These are phyloP conservation scores for Diogma glabrata DNA, from an alignment of 2,888 invertebrate species.

Conservation along the genomic window DNA sequence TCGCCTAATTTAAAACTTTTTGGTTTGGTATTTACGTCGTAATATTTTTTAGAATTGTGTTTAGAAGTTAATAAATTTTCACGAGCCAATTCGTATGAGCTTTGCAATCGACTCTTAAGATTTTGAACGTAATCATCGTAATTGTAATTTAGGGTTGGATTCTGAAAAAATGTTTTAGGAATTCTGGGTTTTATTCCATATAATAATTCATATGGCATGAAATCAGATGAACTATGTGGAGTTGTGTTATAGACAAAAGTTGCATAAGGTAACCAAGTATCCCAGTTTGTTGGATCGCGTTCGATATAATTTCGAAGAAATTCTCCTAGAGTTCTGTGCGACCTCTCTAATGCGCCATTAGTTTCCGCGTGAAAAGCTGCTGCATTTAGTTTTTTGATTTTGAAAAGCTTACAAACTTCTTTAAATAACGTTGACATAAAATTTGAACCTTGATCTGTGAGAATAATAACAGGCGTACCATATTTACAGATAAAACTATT, in stretches of 20 bases:
- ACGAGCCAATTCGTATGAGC: background rate
- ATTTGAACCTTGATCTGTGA: slow-evolving; percentile 1
- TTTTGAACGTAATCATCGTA: slow-evolving; percentile 20
- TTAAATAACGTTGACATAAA: too few species aligned
- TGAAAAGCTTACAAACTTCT: too few species aligned
- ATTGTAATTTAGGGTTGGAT: slow-evolving; percentile 17
- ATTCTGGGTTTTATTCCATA: slow-evolving; percentile 27
- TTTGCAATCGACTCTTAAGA: background rate
- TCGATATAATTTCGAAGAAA: slow-evolving; percentile 25
- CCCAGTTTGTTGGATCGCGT: slow-evolving; percentile 23
- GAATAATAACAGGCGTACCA: background rate
- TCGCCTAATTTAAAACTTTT: background rate
- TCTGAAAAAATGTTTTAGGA: slow-evolving; percentile 20
- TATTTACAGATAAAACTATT: background rate
- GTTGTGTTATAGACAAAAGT: slow-evolving; percentile 26
- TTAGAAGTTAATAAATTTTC: background rate
- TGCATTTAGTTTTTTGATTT: too few species aligned
- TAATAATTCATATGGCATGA: slow-evolving; percentile 27
- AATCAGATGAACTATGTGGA: slow-evolving; percentile 25
- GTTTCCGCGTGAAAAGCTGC: too few species aligned
- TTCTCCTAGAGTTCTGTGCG: slow-evolving; percentile 24
- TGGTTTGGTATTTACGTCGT: background rate
- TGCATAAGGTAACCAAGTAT: slow-evolving; percentile 23
- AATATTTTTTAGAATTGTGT: background rate
- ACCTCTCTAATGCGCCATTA: too few species aligned